Conservation (phyloP, 1,140 invertebrate species). For the Gonioctena quinquepunctata region DNA sequence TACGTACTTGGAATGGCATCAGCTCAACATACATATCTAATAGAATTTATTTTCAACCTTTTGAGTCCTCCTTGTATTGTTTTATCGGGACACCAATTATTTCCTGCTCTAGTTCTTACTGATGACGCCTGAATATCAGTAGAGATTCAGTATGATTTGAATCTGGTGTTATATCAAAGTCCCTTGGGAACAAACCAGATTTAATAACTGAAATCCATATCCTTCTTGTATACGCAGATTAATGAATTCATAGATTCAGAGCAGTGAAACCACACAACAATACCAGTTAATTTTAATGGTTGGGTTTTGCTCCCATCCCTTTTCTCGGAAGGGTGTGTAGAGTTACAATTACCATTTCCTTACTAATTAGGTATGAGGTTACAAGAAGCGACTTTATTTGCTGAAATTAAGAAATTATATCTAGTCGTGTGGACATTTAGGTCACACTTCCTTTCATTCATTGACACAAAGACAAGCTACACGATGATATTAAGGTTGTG, state of each 20-base stretch:
- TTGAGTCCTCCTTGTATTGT: too few species aligned
- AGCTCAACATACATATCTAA: too few species aligned
- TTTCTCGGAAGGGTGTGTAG: constrained; percentile 16
- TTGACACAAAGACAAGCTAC: background rate
- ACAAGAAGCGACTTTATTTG: constrained; percentile 21
- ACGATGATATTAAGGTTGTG: background rate
- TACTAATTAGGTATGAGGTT: constrained; percentile 16
- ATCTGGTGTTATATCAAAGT: too few species aligned
- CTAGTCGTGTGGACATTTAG: background rate
- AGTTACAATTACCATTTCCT: constrained; percentile 26
- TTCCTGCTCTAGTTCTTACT: too few species aligned
- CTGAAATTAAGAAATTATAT: constrained; percentile 21
- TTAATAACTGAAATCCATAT: constrained; percentile 13
- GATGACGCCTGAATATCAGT: too few species aligned
- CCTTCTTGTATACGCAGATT: constrained; percentile 11
- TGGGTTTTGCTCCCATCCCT: constrained; percentile 10
- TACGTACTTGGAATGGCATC: too few species aligned
- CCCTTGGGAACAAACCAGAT: background rate
- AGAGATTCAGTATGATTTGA: too few species aligned
- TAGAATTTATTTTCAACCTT: too few species aligned
- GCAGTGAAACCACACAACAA: constrained; percentile 16
- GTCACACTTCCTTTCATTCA: background rate
- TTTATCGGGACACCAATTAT: too few species aligned
- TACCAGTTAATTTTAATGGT: constrained; percentile 23
- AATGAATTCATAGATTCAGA: constrained; percentile 14